phyloP scores from a whole-genome alignment of 2,113 vertebrate genomes.

The Engystomops pustulosus region DNA sequence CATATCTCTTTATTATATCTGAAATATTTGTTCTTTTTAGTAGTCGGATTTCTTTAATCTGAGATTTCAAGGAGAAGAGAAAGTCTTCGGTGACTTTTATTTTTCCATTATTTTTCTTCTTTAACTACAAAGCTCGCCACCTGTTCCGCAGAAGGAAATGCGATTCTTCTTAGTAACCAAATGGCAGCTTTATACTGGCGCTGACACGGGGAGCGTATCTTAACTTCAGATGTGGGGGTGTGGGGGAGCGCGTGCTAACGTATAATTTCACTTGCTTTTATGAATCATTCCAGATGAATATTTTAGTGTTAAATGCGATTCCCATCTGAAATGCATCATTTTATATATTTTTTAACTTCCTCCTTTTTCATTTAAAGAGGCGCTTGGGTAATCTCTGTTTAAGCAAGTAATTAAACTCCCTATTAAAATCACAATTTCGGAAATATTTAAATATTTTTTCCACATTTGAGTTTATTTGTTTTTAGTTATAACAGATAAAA shows the following conservation, averaged over 20 bases:
- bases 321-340: background rate
- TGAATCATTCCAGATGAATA: conserved; percentile 13
- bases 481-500: too few species aligned
- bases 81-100: conserved; percentile 35
- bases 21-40: conserved; percentile 55
- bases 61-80: conserved; percentile 52
- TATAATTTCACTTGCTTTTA: background rate
- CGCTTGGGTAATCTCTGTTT: too few species aligned
- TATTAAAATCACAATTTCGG: too few species aligned
- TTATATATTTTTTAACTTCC: background rate
- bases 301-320: background rate
- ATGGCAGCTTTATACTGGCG: conserved; percentile 31
- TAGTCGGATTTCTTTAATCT: conserved; percentile 55
- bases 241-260: background rate
- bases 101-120: conserved; percentile 38
- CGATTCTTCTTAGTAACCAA: conserved; percentile 25
- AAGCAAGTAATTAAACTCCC: too few species aligned
- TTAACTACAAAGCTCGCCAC: conserved; percentile 41
- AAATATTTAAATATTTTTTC: too few species aligned
- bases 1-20: conserved; percentile 52
- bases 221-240: conserved; percentile 19
- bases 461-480: too few species aligned
- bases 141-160: conserved; percentile 50
- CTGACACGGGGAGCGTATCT: conserved; percentile 35
- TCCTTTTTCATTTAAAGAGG: too few species aligned